Evolutionary conservation across 2,797 vertebrate genomes (phyloP).

Genomic region (Erethizon dorsatum): DNA sequence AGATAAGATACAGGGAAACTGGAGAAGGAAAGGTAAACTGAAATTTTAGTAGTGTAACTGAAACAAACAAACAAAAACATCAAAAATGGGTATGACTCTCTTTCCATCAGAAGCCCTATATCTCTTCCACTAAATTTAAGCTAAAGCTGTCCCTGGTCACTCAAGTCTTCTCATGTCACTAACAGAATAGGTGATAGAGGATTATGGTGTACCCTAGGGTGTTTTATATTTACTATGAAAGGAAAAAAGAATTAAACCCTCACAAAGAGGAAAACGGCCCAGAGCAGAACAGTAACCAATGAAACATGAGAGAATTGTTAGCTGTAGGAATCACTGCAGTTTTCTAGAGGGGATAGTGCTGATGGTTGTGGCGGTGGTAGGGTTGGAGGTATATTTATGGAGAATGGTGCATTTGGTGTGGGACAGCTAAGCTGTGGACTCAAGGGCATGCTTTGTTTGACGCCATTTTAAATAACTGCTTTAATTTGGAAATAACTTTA

Average conservation of each 20-base stretch:
- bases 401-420: background rate
- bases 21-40: background rate
- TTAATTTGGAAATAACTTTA: background rate
- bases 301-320: background rate
- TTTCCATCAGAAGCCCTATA: background rate
- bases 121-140: background rate
- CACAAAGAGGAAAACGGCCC: background rate
- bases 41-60: background rate
- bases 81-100: background rate
- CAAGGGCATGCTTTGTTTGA: background rate
- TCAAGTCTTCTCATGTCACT: background rate
- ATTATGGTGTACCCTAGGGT: background rate
- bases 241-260: background rate
- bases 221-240: background rate
- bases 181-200: background rate
- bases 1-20: background rate
- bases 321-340: background rate
- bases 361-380: background rate
- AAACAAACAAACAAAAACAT: background rate
- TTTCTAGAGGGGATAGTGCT: background rate
- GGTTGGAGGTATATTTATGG: background rate
- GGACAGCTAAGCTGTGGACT: background rate
- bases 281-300: background rate
- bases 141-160: background rate
- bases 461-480: background rate